These are phyloP conservation scores for zebrafish (Danio rerio) DNA, from an alignment of 2,113 vertebrate genomes.

Conservation along the genomic window DNA sequence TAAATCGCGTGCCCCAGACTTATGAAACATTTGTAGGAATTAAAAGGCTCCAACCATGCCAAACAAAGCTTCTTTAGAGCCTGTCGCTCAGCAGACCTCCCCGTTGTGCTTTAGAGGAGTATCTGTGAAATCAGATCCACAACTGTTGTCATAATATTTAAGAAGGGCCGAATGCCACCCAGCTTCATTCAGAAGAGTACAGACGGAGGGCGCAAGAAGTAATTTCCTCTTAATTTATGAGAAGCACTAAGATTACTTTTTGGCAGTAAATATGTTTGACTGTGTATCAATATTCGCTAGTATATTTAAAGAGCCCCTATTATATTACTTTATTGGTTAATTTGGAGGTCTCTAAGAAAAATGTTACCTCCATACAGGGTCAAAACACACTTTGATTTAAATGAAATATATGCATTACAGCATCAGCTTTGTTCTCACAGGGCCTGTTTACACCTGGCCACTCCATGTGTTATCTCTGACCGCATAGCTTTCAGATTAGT, in stretches of 20 bases:
- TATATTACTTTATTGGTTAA: too few species aligned
- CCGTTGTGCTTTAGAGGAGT: constrained; percentile 25
- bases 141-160: constrained; percentile 54
- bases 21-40: constrained; percentile 31
- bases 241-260: not conserved
- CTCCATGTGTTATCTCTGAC: too few species aligned
- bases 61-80: constrained; percentile 49
- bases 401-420: too few species aligned
- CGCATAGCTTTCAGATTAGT: too few species aligned
- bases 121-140: constrained; percentile 48
- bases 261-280: constrained; percentile 36
- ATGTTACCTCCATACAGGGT: too few species aligned
- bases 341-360: too few species aligned
- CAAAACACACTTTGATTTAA: too few species aligned
- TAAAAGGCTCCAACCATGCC: constrained; percentile 26
- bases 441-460: too few species aligned
- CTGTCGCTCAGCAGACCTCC: constrained; percentile 19
- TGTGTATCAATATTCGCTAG: not conserved
- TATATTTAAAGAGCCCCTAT: too few species aligned
- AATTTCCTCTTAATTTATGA: constrained; percentile 29
- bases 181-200: constrained; percentile 51
- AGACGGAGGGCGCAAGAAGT: not conserved
- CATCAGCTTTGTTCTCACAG: too few species aligned
- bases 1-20: not conserved
- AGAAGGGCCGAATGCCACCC: constrained; percentile 52